Base-by-base conservation (phyloP, 2,113 vertebrate genomes). In the Ochotona curzoniae region DNA sequence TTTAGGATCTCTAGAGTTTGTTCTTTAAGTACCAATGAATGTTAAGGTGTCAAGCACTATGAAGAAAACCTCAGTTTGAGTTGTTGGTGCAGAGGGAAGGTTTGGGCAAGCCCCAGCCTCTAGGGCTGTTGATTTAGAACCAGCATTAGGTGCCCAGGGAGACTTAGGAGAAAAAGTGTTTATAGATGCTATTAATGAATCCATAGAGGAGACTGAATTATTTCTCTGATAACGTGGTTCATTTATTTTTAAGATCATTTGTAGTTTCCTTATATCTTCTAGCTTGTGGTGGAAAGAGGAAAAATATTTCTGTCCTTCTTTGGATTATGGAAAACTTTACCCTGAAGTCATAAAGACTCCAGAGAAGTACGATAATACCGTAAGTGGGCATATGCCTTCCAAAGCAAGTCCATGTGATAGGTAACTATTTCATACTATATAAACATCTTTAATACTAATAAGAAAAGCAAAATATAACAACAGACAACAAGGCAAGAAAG, bases 221-320 rank as follows among this genome's bases (percentile, higher is more conserved):
- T 93, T 93, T 95, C 67, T 92, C 92, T 87, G 90, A 95, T 91
- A 95, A 90, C 0, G 0, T 82, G 82, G 54, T 76, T 87, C 83
- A 87, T 94, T 95, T 92, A 87, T 78, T 94, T 96, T 96, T 95
- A 96, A 95, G 75, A 83, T 92, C 71, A 92, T 94, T 90, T 95
- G 75, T 91, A 63, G 35, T 63, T 83, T 95, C 83, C 81, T 95
- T 95, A 84, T 91, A 94, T 93, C 81, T 95, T 96, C 89, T 63
- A 90, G 35, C 23, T 91, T 94, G 89, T 91, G 32, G 57, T 81
- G 3, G 26, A 85, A 93, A 94, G 66, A 92, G 38, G 30, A 57
- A 95, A 89, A 66, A 61, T 91, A 96, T 94, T 92, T 94, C 17
- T 80, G 15, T 74, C 63, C 7, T 83, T 80, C 47, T 79, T 86